Conservation (phyloP, 2,113 vertebrate species). For the Corynorhinus townsendii region DNA sequence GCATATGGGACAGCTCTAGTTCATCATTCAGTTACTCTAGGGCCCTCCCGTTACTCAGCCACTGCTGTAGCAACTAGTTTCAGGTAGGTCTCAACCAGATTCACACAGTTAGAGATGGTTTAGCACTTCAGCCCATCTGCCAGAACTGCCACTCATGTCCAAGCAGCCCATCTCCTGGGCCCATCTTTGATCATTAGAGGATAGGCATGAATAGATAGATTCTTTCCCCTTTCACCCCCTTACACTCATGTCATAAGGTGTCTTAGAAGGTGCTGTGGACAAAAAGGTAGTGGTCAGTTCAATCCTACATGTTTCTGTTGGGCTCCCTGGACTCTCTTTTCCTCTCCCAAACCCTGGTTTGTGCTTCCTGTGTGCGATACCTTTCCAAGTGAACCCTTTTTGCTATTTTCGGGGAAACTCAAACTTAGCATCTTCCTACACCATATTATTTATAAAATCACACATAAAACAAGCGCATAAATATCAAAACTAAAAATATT, state of each 20-base stretch:
- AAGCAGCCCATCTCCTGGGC: not conserved
- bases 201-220: not conserved
- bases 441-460: not conserved
- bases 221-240: not conserved
- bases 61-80: not conserved
- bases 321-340: not conserved
- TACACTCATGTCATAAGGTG: not conserved
- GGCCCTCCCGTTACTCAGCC: not conserved
- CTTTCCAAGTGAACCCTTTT: not conserved
- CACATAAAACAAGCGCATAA: not conserved
- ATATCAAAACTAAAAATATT: not conserved
- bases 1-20: not conserved
- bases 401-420: not conserved
- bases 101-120: not conserved
- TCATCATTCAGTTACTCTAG: not conserved
- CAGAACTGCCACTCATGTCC: not conserved
- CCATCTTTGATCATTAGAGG: not conserved
- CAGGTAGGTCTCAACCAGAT: not conserved
- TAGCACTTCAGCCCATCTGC: not conserved
- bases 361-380: not conserved
- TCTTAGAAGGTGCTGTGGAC: not conserved
- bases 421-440: not conserved
- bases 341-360: not conserved
- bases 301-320: not conserved
- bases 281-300: not conserved